phyloP scores from a whole-genome alignment of 1,140 invertebrate genomes.

The Cydia pomonella region DNA sequence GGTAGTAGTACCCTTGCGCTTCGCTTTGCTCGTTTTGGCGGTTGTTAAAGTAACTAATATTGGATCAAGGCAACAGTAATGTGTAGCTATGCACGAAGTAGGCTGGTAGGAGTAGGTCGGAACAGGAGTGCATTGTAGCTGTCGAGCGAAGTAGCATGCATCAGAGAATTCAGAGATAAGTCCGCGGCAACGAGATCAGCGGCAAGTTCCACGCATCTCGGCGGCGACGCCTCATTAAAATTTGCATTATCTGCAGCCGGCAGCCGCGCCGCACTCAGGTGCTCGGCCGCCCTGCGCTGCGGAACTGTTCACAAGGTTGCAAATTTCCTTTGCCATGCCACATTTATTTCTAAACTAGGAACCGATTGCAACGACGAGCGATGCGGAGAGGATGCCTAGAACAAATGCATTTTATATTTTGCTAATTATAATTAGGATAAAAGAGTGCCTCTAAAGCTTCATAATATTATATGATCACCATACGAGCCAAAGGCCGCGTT shows the following conservation, averaged over 20 bases:
- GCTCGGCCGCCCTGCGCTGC: not conserved
- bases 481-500: too few species aligned
- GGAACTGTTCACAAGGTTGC: not conserved
- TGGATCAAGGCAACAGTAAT: not conserved
- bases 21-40: too few species aligned
- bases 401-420: too few species aligned
- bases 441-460: too few species aligned
- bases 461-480: too few species aligned
- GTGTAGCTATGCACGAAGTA: not conserved
- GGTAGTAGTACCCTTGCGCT: too few species aligned
- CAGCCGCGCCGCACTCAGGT: not conserved
- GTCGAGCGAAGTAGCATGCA: not conserved
- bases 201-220: conserved; percentile 6
- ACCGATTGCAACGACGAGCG: not conserved
- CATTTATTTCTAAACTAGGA: not conserved
- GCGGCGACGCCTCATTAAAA: conserved; percentile 1
- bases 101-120: not conserved
- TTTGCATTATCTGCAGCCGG: not conserved
- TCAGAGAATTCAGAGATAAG: conserved; percentile 1
- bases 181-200: conserved; percentile 8
- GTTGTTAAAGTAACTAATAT: not conserved
- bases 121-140: conserved; percentile 1
- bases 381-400: not conserved
- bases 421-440: not conserved
- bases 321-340: not conserved